phyloP scores from a whole-genome alignment of 2,888 invertebrate species.

The Eristalinus sepulchralis region DNA sequence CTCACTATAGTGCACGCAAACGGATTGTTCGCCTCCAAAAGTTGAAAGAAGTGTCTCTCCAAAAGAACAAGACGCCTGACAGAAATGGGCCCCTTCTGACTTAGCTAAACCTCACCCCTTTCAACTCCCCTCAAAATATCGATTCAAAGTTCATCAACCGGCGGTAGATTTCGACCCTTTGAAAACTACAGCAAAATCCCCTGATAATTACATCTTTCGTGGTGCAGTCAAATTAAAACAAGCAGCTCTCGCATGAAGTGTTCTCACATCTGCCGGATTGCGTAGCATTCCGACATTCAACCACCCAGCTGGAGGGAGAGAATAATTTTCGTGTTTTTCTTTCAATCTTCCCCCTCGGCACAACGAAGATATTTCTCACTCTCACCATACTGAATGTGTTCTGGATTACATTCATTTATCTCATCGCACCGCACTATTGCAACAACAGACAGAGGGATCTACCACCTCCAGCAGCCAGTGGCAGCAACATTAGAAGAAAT shows the following conservation, averaged over 20 bases:
- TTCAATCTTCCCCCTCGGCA: neutral
- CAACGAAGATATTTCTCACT: neutral
- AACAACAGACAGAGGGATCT: neutral
- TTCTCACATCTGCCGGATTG: neutral
- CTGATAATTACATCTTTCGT: neutral
- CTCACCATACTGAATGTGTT: neutral
- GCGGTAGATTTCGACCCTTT: neutral
- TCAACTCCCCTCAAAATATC: neutral
- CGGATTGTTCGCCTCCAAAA: too few relatives aligned
- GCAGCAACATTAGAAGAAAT: too few relatives aligned
- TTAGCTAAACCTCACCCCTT: too few relatives aligned
- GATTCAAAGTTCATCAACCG: neutral
- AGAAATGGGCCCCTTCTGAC: too few relatives aligned
- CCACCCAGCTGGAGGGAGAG: neutral
- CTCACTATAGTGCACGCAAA: too few relatives aligned
- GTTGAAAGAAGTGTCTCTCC: too few relatives aligned
- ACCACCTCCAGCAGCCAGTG: neutral
- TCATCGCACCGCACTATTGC: neutral
- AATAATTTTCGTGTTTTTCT: neutral
- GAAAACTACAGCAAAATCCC: neutral
- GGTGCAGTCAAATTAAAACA: neutral
- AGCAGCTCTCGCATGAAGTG: neutral
- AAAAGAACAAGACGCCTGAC: too few relatives aligned
- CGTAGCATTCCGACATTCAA: neutral
- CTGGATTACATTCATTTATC: slow-evolving; percentile 31